Evolutionary conservation across 30 jellyfish, hydroid and myxozoan species (phyloP).

Genomic region (Phacellophora camtschatica): DNA sequence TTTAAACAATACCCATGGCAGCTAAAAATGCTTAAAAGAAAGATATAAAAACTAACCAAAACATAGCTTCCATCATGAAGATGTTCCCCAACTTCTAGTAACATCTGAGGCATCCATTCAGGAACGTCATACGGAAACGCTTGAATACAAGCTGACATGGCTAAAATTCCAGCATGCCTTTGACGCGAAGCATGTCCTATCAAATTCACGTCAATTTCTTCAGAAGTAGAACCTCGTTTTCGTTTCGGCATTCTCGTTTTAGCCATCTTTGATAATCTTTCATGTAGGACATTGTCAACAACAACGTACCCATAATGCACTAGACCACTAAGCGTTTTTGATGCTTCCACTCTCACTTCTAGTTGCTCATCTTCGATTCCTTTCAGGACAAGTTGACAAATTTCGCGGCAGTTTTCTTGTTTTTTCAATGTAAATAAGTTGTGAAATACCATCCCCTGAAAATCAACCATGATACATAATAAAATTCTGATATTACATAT

Average conservation of each 20-base stretch:
- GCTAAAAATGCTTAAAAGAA: neutral
- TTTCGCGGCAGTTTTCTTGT: slow-evolving; percentile 27
- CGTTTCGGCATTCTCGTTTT: slow-evolving; percentile 66
- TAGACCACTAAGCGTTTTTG: slow-evolving; percentile 86
- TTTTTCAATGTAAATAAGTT: slow-evolving; percentile 83
- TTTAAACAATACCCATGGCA: neutral
- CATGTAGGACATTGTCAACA: slow-evolving; percentile 61
- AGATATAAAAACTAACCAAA: slow-evolving; percentile 44
- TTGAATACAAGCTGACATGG: slow-evolving; percentile 87
- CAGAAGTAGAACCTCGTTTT: slow-evolving; percentile 50
- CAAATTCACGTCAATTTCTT: neutral
- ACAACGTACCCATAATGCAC: slow-evolving; percentile 89
- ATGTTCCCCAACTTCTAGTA: slow-evolving; percentile 88
- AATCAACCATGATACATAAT: too few species aligned
- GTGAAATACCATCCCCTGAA: slow-evolving; percentile 74
- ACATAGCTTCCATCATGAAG: slow-evolving; percentile 82
- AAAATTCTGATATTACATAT: too few species aligned
- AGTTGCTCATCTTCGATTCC: slow-evolving; percentile 86
- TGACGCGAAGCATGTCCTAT: slow-evolving; percentile 50
- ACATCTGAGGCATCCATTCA: slow-evolving; percentile 93
- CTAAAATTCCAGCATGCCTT: slow-evolving; percentile 94
- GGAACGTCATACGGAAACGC: slow-evolving; percentile 98
- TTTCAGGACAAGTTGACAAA: slow-evolving; percentile 54
- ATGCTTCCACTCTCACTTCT: slow-evolving; percentile 92
- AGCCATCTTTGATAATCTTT: slow-evolving; percentile 80